These are phyloP conservation scores for Ethmia dodecea DNA, from an alignment of 2,888 invertebrate species.

Conservation along the genomic window DNA sequence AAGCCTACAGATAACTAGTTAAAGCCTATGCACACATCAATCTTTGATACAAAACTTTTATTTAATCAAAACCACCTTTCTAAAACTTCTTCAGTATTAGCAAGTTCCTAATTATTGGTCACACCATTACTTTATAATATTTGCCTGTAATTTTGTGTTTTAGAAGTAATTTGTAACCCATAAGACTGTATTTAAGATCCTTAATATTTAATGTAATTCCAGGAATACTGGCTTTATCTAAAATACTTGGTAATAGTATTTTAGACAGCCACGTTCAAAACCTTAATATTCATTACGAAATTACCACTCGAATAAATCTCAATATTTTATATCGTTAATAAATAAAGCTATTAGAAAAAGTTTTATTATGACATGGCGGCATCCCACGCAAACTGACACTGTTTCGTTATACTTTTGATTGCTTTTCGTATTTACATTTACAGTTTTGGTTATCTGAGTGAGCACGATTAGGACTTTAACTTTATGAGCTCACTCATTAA, in stretches of 20 bases:
- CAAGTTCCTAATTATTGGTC: too few relatives aligned
- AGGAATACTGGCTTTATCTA: not conserved
- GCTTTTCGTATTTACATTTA: slow-evolving; percentile 35
- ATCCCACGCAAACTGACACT: slow-evolving; percentile 39
- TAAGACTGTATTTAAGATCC: too few relatives aligned
- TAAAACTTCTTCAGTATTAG: too few relatives aligned
- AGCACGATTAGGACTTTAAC: slow-evolving; percentile 43
- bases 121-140: too few relatives aligned
- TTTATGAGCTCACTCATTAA: slow-evolving; percentile 20
- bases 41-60: slow-evolving; percentile 22
- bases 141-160: too few relatives aligned
- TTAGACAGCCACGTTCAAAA: not conserved
- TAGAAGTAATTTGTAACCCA: too few relatives aligned
- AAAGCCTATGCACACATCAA: slow-evolving; percentile 24
- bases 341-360: slow-evolving; percentile 39
- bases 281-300: slow-evolving; percentile 23
- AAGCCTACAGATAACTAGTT: slow-evolving; percentile 41
- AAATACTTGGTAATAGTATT: not conserved
- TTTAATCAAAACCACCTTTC: too few relatives aligned
- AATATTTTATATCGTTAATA: slow-evolving; percentile 28
- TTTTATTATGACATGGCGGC: slow-evolving; percentile 46
- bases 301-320: slow-evolving; percentile 14
- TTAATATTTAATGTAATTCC: too few relatives aligned
- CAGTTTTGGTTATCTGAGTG: slow-evolving; percentile 49
- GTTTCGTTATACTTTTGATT: slow-evolving; percentile 46